Conservation (phyloP, 1,140 invertebrate genomes). For the Drosophila pruinosa region DNA sequence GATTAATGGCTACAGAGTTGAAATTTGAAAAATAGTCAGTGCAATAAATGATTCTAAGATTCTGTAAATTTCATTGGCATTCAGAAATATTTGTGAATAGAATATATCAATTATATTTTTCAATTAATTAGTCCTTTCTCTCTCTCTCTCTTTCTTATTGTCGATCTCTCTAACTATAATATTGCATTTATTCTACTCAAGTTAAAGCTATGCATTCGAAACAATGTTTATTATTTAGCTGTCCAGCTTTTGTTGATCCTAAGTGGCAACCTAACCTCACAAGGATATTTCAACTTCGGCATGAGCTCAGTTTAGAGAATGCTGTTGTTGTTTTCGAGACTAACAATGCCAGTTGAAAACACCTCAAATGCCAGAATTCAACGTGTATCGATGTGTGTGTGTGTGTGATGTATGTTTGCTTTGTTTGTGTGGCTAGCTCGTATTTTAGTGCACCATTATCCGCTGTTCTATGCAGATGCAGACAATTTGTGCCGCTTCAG, state of each 20-base stretch:
- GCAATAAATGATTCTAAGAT: too few relatives aligned
- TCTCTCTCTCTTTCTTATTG: neutral
- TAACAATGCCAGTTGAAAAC: conserved; percentile 32
- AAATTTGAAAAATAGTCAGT: too few relatives aligned
- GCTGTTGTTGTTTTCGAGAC: conserved; percentile 5
- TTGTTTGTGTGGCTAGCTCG: conserved; percentile 52
- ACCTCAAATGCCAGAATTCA: conserved; percentile 35
- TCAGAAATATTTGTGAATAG: too few relatives aligned
- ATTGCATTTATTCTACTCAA: too few relatives aligned
- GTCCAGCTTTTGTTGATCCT: neutral
- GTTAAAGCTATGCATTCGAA: neutral
- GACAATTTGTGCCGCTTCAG: conserved; percentile 52
- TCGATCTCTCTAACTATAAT: too few relatives aligned
- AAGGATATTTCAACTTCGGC: neutral
- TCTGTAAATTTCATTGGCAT: too few relatives aligned
- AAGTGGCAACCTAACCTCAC: neutral
- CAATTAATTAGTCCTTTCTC: neutral
- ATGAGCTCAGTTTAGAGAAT: neutral
- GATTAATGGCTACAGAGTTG: too few relatives aligned
- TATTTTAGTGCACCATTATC: conserved; percentile 72
- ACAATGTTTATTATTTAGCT: neutral
- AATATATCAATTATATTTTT: too few relatives aligned
- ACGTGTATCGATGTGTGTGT: neutral
- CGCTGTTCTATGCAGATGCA: conserved; percentile 72
- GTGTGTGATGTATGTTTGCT: conserved; percentile 20